Evolutionary conservation across 2,888 invertebrate species (phyloP).

Genomic region (Endomychus coccineus): DNA sequence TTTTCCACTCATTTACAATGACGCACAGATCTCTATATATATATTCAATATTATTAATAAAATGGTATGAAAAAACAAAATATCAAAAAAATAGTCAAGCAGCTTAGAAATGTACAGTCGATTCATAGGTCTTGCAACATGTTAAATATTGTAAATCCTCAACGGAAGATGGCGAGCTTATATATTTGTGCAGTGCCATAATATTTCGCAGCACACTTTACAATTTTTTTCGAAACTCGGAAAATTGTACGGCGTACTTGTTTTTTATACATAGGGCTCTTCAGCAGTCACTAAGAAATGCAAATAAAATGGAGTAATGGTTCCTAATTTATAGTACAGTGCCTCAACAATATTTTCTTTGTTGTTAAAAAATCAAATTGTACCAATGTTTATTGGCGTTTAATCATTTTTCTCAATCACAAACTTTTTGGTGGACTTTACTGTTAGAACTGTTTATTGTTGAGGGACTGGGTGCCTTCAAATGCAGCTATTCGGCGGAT

Average conservation of each 20-base stretch:
- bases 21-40: too few relatives aligned
- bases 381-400: slow-evolving; percentile 4
- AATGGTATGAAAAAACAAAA: too few relatives aligned
- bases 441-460: slow-evolving; percentile 41
- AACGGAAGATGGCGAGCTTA: slow-evolving; percentile 18
- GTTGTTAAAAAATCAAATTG: slow-evolving; percentile 18
- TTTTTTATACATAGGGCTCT: slow-evolving; percentile 30
- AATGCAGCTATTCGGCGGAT: slow-evolving; percentile 32
- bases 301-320: slow-evolving; percentile 42
- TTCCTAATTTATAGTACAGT: slow-evolving; percentile 41
- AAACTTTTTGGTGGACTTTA: slow-evolving; percentile 7
- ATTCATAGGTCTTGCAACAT: too few relatives aligned
- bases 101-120: too few relatives aligned
- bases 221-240: slow-evolving; percentile 9
- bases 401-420: slow-evolving; percentile 8
- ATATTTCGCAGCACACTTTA: slow-evolving; percentile 10
- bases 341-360: slow-evolving; percentile 41
- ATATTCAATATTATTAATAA: too few relatives aligned
- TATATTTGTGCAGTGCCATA: slow-evolving; percentile 38
- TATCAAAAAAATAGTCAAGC: too few relatives aligned
- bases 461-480: slow-evolving; percentile 47
- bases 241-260: slow-evolving; percentile 21
- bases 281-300: slow-evolving; percentile 39
- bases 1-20: too few relatives aligned
- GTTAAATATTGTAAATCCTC: too few relatives aligned